phyloP scores from a whole-genome alignment of 2,113 vertebrate species.

The Lepisosteus oculatus region DNA sequence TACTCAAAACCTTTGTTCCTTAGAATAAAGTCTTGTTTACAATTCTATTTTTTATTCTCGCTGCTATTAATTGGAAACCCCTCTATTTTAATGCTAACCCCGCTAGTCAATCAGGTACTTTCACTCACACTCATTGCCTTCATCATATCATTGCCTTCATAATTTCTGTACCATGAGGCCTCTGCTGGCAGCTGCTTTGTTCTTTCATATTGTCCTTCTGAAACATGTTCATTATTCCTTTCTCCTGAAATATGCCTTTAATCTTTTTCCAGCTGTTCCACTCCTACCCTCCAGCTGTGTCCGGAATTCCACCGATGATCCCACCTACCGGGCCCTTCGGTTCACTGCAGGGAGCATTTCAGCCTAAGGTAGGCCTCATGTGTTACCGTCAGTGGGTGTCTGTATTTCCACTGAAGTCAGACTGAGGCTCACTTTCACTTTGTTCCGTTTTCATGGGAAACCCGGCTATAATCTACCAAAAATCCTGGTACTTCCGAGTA shows the following conservation, averaged over 20 bases:
- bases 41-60: too few species aligned
- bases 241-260: background rate
- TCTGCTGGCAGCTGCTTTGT: slow-evolving; percentile 2
- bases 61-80: too few species aligned
- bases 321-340: slow-evolving; percentile 92
- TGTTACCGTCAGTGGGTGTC: background rate
- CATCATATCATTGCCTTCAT: too few species aligned
- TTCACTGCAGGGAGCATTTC: slow-evolving; percentile 95
- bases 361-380: slow-evolving; percentile 81
- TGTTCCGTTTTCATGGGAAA: too few species aligned
- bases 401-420: background rate
- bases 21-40: too few species aligned
- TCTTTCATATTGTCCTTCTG: background rate
- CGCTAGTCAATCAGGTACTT: too few species aligned
- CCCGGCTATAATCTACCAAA: too few species aligned
- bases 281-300: slow-evolving; percentile 90
- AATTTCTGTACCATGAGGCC: too few species aligned
- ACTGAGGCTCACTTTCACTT: too few species aligned
- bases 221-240: background rate
- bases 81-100: background rate
- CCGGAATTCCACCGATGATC: slow-evolving; percentile 93
- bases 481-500: too few species aligned
- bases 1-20: too few species aligned
- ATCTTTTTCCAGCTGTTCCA: slow-evolving; percentile 84
- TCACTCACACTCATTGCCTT: too few species aligned